Percentiles rank a stretch among this genome's conserved stretches.
Conservation (phyloP, 2,888 invertebrate genomes). For the Bembecia ichneumoniformis region DNA sequence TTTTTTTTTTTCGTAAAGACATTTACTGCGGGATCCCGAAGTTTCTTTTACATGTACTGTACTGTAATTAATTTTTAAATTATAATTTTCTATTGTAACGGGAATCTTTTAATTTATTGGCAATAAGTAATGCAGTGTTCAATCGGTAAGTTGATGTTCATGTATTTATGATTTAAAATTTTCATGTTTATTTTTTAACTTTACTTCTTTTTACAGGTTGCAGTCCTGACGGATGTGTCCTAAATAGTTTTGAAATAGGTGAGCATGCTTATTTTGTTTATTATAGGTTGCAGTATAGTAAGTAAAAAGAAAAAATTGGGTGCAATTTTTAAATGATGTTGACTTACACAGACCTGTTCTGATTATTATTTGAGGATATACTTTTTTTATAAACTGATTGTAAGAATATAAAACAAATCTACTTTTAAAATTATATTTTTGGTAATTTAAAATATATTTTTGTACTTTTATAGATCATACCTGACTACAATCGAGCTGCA, state of each 20-base stretch:
- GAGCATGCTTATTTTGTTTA: too few relatives aligned
- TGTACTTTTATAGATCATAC: too few relatives aligned
- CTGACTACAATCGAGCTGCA: too few relatives aligned
- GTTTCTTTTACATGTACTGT: slow-evolving; percentile 27
- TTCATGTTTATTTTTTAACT: too few relatives aligned
- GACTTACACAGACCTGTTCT: slow-evolving; percentile 16
- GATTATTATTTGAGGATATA: slow-evolving; percentile 9
- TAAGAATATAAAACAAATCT: too few relatives aligned
- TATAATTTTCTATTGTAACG: slow-evolving; percentile 69
- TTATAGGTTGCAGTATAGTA: too few relatives aligned
- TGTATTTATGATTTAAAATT: background rate
- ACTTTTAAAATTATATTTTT: too few relatives aligned
- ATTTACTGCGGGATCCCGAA: slow-evolving; percentile 34
- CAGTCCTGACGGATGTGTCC: too few relatives aligned
- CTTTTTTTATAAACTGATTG: background rate
- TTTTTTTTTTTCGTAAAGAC: slow-evolving; percentile 18
- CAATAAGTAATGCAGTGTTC: background rate
- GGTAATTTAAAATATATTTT: too few relatives aligned
- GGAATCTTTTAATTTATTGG: slow-evolving; percentile 35
- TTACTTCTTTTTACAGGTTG: too few relatives aligned
- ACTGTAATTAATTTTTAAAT: slow-evolving; percentile 72
- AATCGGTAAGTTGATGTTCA: slow-evolving; percentile 2
- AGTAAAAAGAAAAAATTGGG: too few relatives aligned
- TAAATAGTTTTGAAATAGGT: too few relatives aligned
- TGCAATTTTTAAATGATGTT: slow-evolving; percentile 7